Evolutionary conservation across 2,888 invertebrate species (phyloP).

Genomic region (Drosophila borealis): DNA sequence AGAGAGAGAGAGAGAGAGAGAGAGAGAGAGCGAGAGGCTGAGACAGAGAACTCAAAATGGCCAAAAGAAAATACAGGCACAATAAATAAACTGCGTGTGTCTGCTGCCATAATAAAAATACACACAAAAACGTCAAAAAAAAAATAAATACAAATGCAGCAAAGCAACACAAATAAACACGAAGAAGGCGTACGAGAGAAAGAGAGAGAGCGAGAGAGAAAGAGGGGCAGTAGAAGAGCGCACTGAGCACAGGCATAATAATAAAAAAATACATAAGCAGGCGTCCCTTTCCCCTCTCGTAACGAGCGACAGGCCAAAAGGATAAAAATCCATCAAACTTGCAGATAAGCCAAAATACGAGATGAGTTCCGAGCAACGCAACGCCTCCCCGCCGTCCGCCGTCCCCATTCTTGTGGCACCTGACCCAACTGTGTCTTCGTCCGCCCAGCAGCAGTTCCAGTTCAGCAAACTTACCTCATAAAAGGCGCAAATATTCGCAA

Average conservation of each 20-base stretch:
- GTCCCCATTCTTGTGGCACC: neutral
- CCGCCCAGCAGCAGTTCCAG: slow-evolving; percentile 19
- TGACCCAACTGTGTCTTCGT: neutral
- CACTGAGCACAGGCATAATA: slow-evolving; percentile 31
- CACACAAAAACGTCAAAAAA: slow-evolving; percentile 12
- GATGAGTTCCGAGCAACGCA: slow-evolving; percentile 49
- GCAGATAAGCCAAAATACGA: slow-evolving; percentile 73
- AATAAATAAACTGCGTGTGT: slow-evolving; percentile 75
- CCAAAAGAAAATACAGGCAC: slow-evolving; percentile 41
- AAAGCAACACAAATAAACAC: slow-evolving; percentile 39
- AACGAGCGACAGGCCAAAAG: slow-evolving; percentile 51
- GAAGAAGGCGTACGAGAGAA: neutral
- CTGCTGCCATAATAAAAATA: slow-evolving; percentile 69
- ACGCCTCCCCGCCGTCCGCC: neutral
- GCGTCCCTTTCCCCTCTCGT: neutral
- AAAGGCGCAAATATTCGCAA: slow-evolving; percentile 54
- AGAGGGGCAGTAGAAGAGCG: neutral
- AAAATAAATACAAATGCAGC: slow-evolving; percentile 43
- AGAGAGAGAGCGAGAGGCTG: slow-evolving; percentile 4
- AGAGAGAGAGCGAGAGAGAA: neutral
- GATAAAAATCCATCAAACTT: slow-evolving; percentile 80
- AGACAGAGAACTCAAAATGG: slow-evolving; percentile 12
- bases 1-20: neutral
- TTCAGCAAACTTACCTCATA: slow-evolving; percentile 63
- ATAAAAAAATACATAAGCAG: slow-evolving; percentile 57